Evolutionary conservation across 1,140 invertebrate species (phyloP), one percentile per base, ranked within the genome.

Genomic region (Aphelenchoides avenae): DNA sequence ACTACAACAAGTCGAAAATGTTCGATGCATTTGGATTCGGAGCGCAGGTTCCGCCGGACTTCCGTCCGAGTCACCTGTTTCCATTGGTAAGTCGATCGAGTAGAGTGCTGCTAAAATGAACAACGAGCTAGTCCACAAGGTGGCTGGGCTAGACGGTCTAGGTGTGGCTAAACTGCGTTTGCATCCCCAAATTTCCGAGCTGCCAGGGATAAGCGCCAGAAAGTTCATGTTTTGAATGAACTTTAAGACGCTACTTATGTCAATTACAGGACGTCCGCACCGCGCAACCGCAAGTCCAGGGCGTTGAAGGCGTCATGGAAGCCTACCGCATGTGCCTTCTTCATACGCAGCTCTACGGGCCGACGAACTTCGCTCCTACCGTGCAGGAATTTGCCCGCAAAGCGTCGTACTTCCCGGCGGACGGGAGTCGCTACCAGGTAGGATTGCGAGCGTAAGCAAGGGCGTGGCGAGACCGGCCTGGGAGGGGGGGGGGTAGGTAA

Each of bases 281-380:
- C 44, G 33, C 37, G 47, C 42, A 83, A 68, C 83, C 83, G 1
- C 81, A 81, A 61, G 84, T 84, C 64, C 53, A 76, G 18, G 80
- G 81, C 5, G 73, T 81, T 5, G 54, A 68, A 6, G 80, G 81
- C 36, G 46, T 80, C 2, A 22, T 80, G 7, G 51, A 69, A 15
- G 71, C 71, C 22, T 80, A 80, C 61, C 44, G 76, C 48, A 66
- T 61, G 37, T 80, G 77, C 52, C 64, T 85, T n/a, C 68, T 73
- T 9, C 70, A 77, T 49, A 80, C 84, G 1, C 81, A 84, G 61
- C 74, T 85, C 11, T 85, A 83, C 70, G 84, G 84, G 11, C 84
- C 84, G 39, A 86, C 84, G 3, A 84, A 85, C 68, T 85, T 85
- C 71, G 77, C 83, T 15, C 84, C 84, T 3, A 79, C 83, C 18